These are phyloP conservation scores for Metopolophium dirhodum DNA, from an alignment of 1,140 invertebrate genomes.

Conservation along the genomic window DNA sequence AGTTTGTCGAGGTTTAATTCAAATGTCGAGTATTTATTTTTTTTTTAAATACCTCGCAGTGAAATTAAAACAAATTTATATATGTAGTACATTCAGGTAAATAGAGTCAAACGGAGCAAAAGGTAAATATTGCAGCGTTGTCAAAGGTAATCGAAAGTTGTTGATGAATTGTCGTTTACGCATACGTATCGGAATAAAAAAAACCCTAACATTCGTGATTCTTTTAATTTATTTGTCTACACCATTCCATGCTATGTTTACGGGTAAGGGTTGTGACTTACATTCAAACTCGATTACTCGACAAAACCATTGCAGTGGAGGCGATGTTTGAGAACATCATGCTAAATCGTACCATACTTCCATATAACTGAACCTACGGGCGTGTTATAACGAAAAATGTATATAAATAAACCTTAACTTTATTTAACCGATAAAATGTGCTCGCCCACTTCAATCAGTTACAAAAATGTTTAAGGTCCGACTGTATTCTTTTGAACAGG, in stretches of 20 bases:
- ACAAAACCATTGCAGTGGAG: not conserved
- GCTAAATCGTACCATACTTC: not conserved
- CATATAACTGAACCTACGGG: too few species aligned
- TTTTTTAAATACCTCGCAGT: not conserved
- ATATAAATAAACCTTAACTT: too few species aligned
- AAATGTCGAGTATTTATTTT: slow-evolving; percentile 19
- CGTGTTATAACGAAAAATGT: too few species aligned
- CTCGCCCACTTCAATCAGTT: not conserved
- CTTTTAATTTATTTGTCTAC: not conserved
- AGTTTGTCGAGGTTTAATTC: slow-evolving; percentile 14
- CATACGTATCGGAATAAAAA: not conserved
- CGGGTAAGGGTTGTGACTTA: not conserved
- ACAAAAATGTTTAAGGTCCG: not conserved
- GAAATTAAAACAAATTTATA: not conserved
- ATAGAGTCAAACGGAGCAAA: not conserved
- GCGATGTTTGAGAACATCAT: not conserved
- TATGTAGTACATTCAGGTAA: not conserved
- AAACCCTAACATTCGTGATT: not conserved
- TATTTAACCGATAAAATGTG: not conserved
- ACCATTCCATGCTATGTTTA: too few species aligned
- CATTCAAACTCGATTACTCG: not conserved
- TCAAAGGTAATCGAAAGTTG: not conserved
- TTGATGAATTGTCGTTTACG: not conserved
- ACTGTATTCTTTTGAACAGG: not conserved
- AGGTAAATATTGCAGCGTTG: not conserved